Evolutionary conservation across 2,797 vertebrate species (phyloP), one percentile per base, ranked within the genome.

Genomic region (Eremophila alpestris): DNA sequence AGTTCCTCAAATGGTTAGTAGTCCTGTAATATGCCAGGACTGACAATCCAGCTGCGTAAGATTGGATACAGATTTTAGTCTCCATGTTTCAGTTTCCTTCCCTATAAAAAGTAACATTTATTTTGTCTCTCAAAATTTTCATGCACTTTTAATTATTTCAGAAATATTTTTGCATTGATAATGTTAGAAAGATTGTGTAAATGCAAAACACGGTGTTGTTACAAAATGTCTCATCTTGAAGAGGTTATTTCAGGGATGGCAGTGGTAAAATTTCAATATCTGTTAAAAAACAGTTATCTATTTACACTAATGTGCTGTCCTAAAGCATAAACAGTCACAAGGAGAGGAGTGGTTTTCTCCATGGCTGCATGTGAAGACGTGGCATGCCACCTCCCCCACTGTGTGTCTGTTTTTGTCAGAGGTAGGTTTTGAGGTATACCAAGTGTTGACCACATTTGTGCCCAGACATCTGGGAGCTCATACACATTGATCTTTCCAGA

Each of bases 351-450:
- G 11, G 4, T n/a, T 82, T 91, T 48, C 32, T 78, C 48, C 9
- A 3, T 5, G 40, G 15, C 48, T 74, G 32, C 7, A 3, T 40
- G 51, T 27, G 36, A 40, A 65, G 16, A 14, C 40, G 34, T 71
- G 55, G 46, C 11, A 55, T 2, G 6, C 2, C n/a, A 27, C 11
- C 51, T 81, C 62, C 59, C 59, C 56, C 0, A 8, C 2, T 22
- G 30, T 19, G 23, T 52, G 16, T 17, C 19, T 84, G 10, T 41
- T 92, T 80, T 56, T 58, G 23, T 36, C 11, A 5, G 15, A 59
- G 58, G 32, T 40, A 49, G 65, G 11, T n/a, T 92, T 75, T 73
- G 51, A 52, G 73, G 22, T 16, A 22, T 9, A 14, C 13, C 4
- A 38, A 62, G 20, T 2, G 5, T 5, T 63, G 55, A 10, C 30